Evolutionary conservation across 2,888 invertebrate genomes (phyloP), one percentile per base, ranked within the genome.

Genomic region (Eilema griseolum): DNA sequence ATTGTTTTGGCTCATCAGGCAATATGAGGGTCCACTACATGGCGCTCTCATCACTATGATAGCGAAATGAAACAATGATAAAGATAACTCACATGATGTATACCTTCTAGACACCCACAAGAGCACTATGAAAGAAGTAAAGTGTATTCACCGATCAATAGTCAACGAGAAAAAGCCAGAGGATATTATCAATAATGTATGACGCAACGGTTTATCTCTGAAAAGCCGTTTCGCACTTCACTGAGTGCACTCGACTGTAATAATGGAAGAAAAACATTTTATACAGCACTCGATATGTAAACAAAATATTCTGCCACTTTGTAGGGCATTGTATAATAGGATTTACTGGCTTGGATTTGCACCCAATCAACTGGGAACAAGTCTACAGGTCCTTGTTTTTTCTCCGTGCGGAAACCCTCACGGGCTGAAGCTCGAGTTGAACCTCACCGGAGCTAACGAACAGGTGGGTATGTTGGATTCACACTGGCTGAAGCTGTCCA

Each of bases 121-220:
- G 20, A 28, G 31, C 31, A 8, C 24, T 14, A n/a, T 26, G 14
- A 33, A 24, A 33, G 11, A 31, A 57, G 10, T 52, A 66, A 33
- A n/a, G 52, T 11, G n/a, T 64, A 56, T 57, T 41, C 11, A 26
- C 41, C 57, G 31, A 69, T 59, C 41, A 33, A 23, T 31, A 59
- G 41, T 64, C 28, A 26, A 41, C 46, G 20, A 63, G 66, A 41
- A 5, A n/a, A 41, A 37, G 59, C 59, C 41, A 60, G 26, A 66
- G n/a, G 59, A 16, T 57, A n/a, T n/a, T 28, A 59, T 69, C 63
- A 69, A 69, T 69, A 69, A 69, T 69, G 69, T 37, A 69, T 56
- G 20, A 57, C 37, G n/a, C 4, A 23, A 37, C 59, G 69, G 63
- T 64, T 69, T 69, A 59, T 64, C 41, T 69, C 57, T 61, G 20